Evolutionary conservation across 2,888 invertebrate genomes (phyloP).

Genomic region (Tortrix viridana): DNA sequence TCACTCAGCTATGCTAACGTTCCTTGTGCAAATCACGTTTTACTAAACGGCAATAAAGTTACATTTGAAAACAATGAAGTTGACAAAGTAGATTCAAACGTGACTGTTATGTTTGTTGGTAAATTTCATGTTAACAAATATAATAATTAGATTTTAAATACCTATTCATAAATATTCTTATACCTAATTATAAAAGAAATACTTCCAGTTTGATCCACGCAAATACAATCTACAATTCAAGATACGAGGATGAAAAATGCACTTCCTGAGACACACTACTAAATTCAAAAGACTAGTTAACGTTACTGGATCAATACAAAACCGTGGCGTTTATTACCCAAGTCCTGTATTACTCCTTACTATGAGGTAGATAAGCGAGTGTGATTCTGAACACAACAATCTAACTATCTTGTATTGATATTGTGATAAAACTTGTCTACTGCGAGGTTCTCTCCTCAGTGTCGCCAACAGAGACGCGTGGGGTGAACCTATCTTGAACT

Average conservation of each 20-base stretch:
- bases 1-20: no score
- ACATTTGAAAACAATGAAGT: no score
- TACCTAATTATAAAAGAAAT: no score
- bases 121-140: no score
- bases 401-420: conserved; percentile 76
- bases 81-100: no score
- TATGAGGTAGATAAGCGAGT: conserved; percentile 58
- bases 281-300: conserved; percentile 14
- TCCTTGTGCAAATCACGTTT: no score
- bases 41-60: no score
- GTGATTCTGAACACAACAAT: conserved; percentile 63
- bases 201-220: no score
- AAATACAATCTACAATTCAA: not conserved
- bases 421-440: conserved; percentile 68
- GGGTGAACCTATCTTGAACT: conserved; percentile 17
- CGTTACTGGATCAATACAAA: conserved; percentile 15
- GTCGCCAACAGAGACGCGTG: conserved; percentile 5
- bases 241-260: not conserved
- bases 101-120: no score
- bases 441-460: conserved; percentile 55
- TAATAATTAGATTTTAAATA: no score
- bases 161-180: no score
- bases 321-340: conserved; percentile 32
- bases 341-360: conserved; percentile 53
- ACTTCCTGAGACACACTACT: conserved; percentile 1